phyloP scores from a whole-genome alignment of 2,113 vertebrate species.

The Triplophysa dalaica region DNA sequence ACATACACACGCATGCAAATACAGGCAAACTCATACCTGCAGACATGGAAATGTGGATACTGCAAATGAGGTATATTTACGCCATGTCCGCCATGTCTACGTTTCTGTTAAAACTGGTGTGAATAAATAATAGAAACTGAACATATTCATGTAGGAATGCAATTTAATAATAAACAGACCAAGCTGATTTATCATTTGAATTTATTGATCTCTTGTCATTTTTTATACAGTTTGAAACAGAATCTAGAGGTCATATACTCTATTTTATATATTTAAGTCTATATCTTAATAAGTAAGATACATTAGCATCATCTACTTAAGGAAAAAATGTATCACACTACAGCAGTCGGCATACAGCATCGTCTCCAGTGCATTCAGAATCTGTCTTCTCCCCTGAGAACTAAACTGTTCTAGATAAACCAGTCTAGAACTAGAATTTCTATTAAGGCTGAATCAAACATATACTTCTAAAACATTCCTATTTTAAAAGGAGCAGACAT shows the following conservation, averaged over 20 bases:
- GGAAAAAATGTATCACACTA: constrained; percentile 33
- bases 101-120: not conserved
- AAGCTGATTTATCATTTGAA: constrained; percentile 15
- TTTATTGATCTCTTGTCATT: constrained; percentile 47
- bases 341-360: constrained; percentile 37
- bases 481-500: not conserved
- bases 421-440: constrained; percentile 28
- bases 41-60: not conserved
- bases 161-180: not conserved
- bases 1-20: constrained; percentile 30
- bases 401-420: constrained; percentile 35
- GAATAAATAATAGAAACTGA: no score
- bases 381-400: constrained; percentile 48
- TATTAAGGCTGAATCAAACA: constrained; percentile 10
- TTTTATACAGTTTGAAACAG: constrained; percentile 31
- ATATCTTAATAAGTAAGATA: constrained; percentile 43
- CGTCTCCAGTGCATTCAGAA: constrained; percentile 27
- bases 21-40: constrained; percentile 43
- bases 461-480: constrained; percentile 2
- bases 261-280: not conserved
- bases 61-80: not conserved
- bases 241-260: constrained; percentile 5
- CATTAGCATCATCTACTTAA: constrained; percentile 27
- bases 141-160: not conserved
- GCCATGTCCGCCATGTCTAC: constrained; percentile 19